phyloP scores from a whole-genome alignment of 2,888 invertebrate genomes.

The Stegophylla sp. region DNA sequence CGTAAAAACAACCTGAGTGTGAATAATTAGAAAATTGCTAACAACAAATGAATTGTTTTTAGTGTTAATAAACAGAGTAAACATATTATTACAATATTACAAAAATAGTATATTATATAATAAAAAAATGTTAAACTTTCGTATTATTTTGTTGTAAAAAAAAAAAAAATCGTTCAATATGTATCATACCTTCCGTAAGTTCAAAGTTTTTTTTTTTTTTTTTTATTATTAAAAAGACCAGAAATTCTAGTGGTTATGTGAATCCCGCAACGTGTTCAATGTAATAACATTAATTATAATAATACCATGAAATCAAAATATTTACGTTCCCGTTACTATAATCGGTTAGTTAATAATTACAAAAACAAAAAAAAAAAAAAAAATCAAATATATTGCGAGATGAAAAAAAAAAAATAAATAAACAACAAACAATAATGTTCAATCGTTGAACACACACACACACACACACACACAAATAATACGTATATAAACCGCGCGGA shows the following conservation, averaged over 20 bases:
- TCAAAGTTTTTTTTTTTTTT: conserved; percentile 30
- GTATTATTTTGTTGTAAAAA: conserved; percentile 14
- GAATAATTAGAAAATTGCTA: not conserved
- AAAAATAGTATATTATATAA: not conserved
- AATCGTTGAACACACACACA: conserved; percentile 24
- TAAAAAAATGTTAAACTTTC: not conserved
- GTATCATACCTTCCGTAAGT: conserved; percentile 43
- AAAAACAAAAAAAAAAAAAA: no score
- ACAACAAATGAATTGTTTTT: not conserved
- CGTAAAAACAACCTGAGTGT: not conserved
- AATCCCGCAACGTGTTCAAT: conserved; percentile 2
- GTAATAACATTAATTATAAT: no score
- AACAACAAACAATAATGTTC: conserved; percentile 11
- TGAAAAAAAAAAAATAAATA: not conserved
- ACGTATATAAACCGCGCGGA: conserved; percentile 28
- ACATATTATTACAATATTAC: not conserved
- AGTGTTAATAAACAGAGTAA: conserved; percentile 2
- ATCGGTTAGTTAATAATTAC: conserved; percentile 10
- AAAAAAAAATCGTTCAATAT: conserved; percentile 28
- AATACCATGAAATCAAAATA: not conserved
- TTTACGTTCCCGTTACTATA: conserved; percentile 9
- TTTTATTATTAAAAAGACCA: conserved; percentile 23
- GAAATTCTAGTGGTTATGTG: conserved; percentile 18
- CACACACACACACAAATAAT: no score
- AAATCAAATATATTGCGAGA: no score